Percentiles rank a stretch among this genome's conserved stretches.
Conservation (phyloP, 2,888 invertebrate species). For the Synanthedon formicaeformis region DNA sequence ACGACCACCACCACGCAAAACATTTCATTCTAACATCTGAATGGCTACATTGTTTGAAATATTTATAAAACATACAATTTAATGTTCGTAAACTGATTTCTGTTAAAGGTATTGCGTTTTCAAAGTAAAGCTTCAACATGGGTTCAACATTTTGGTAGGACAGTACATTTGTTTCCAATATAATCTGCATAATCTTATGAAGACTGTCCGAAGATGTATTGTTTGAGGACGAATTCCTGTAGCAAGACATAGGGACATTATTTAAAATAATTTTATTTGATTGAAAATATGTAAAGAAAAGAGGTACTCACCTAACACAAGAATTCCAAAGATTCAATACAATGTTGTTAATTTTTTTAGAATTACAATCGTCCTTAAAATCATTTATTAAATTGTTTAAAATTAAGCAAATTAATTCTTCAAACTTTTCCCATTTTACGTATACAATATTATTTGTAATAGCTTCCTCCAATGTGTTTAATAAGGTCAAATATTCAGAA, state of each 20-base stretch:
- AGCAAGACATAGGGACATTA: constrained; percentile 14
- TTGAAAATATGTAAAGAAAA: too few species aligned
- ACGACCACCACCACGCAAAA: constrained; percentile 28
- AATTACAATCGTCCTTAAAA: constrained; percentile 4
- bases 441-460: constrained; percentile 23
- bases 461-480: constrained; percentile 29
- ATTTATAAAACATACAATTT: constrained; percentile 31
- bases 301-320: constrained; percentile 40
- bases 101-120: constrained; percentile 51
- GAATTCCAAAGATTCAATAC: constrained; percentile 44
- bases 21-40: constrained; percentile 30
- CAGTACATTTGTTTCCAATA: constrained; percentile 32
- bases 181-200: constrained; percentile 38
- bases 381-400: constrained; percentile 17
- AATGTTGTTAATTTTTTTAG: constrained; percentile 9
- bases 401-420: constrained; percentile 25
- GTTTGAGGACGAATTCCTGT: constrained; percentile 36
- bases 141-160: constrained; percentile 34
- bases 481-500: constrained; percentile 27
- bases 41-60: constrained; percentile 42
- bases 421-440: constrained; percentile 31
- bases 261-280: not conserved
- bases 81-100: constrained; percentile 38
- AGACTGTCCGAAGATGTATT: constrained; percentile 32
- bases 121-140: constrained; percentile 46